Conservation (phyloP, 2,888 invertebrate genomes). For the Plemyria rubiginata region DNA sequence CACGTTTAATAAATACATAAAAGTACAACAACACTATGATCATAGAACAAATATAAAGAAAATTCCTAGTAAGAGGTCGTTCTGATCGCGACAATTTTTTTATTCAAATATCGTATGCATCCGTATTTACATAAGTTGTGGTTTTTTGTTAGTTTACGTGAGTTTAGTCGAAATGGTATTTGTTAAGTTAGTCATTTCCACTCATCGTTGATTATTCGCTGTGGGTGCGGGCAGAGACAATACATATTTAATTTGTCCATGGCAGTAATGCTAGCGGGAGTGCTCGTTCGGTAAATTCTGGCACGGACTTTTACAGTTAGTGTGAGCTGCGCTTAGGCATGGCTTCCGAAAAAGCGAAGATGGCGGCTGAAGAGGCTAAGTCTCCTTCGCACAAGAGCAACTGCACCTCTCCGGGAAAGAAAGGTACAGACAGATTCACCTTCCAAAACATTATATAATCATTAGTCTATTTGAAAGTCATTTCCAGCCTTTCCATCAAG, state of each 20-base stretch:
- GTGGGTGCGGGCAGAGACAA: slow-evolving; percentile 60
- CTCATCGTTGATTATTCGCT: slow-evolving; percentile 71
- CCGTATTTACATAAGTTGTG: slow-evolving; percentile 54
- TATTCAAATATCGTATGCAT: slow-evolving; percentile 51
- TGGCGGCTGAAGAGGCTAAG: slow-evolving; percentile 77
- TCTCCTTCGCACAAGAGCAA: slow-evolving; percentile 79
- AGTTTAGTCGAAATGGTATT: slow-evolving; percentile 69
- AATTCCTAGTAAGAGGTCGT: slow-evolving; percentile 42
- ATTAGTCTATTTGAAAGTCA: not conserved
- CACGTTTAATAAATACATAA: slow-evolving; percentile 59
- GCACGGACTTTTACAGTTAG: slow-evolving; percentile 52
- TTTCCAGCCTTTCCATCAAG: not conserved
- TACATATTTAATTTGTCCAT: slow-evolving; percentile 42
- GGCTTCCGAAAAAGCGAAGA: slow-evolving; percentile 80
- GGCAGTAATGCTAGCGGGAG: slow-evolving; percentile 72
- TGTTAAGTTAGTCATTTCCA: slow-evolving; percentile 73
- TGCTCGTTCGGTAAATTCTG: slow-evolving; percentile 61
- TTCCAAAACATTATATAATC: not conserved
- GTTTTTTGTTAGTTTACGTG: slow-evolving; percentile 54
- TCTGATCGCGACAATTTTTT: slow-evolving; percentile 40
- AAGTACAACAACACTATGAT: slow-evolving; percentile 47
- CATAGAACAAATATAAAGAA: slow-evolving; percentile 49
- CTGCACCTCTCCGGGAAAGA: slow-evolving; percentile 80
- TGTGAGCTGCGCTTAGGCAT: slow-evolving; percentile 63
- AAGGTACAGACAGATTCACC: slow-evolving; percentile 63